phyloP scores from a whole-genome alignment of 2,113 vertebrate genomes.

The Grus americana region DNA sequence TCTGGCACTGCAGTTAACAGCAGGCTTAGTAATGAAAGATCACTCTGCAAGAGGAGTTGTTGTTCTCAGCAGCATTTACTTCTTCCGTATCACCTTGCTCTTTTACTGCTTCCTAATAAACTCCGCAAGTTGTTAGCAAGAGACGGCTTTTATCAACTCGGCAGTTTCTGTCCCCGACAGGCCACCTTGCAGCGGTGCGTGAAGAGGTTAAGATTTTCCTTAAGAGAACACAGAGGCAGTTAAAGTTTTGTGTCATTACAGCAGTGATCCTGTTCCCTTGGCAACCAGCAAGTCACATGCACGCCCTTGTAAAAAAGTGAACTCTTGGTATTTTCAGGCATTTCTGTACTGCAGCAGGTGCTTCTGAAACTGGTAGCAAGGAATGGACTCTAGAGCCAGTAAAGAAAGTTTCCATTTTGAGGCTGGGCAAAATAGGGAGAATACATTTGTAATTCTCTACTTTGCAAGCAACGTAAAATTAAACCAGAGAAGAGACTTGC shows the following conservation, averaged over 20 bases:
- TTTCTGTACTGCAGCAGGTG: conserved; percentile 39
- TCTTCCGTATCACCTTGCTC: background rate
- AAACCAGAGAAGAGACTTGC: background rate
- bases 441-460: background rate
- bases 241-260: conserved; percentile 34
- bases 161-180: background rate
- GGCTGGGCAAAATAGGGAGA: background rate
- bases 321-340: background rate
- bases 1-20: background rate
- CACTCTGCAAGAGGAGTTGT: background rate
- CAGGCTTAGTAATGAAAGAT: background rate
- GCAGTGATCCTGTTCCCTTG: conserved; percentile 43
- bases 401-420: background rate
- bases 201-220: conserved; percentile 31
- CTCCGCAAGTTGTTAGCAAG: background rate
- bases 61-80: background rate
- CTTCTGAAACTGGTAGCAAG: conserved; percentile 24
- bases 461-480: background rate
- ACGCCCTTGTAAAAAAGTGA: conserved; percentile 23
- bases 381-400: background rate
- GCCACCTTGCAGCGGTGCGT: background rate
- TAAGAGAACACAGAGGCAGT: background rate
- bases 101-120: background rate
- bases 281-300: conserved; percentile 39
- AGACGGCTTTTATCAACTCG: background rate